phyloP scores from a whole-genome alignment of 2,113 vertebrate genomes.

The human (Homo sapiens) region DNA sequence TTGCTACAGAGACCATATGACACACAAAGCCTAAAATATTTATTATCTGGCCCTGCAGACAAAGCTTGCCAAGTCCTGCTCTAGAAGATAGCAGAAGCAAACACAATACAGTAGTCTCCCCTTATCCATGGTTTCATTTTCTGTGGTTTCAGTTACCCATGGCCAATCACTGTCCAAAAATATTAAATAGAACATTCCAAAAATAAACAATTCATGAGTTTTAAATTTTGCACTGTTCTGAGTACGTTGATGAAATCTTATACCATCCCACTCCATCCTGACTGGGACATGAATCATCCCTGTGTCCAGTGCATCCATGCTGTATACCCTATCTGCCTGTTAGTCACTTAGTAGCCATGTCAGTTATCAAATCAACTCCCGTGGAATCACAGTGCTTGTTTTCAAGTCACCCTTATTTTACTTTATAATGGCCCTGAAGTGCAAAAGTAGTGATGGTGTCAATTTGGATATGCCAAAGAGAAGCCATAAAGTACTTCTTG shows the following conservation, averaged over 20 bases:
- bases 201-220: not conserved
- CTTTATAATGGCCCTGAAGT: not conserved
- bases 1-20: no score
- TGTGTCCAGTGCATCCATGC: not conserved
- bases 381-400: not conserved
- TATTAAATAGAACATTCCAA: not conserved
- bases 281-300: not conserved
- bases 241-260: not conserved
- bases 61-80: no score
- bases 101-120: no score
- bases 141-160: not conserved
- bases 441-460: not conserved
- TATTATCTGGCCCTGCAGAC: no score
- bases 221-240: not conserved
- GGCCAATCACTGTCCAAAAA: not conserved
- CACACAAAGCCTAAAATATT: no score
- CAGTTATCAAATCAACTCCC: not conserved
- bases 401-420: not conserved
- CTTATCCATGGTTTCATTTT: not conserved
- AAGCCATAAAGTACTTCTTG: not conserved
- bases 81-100: no score
- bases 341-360: not conserved
- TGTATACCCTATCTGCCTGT: not conserved
- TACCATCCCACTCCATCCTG: not conserved
- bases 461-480: not conserved